Percentiles rank a stretch among this genome's conserved stretches.
Conservation (phyloP, 2,888 invertebrate species). For the Pantelozetes paolii region DNA sequence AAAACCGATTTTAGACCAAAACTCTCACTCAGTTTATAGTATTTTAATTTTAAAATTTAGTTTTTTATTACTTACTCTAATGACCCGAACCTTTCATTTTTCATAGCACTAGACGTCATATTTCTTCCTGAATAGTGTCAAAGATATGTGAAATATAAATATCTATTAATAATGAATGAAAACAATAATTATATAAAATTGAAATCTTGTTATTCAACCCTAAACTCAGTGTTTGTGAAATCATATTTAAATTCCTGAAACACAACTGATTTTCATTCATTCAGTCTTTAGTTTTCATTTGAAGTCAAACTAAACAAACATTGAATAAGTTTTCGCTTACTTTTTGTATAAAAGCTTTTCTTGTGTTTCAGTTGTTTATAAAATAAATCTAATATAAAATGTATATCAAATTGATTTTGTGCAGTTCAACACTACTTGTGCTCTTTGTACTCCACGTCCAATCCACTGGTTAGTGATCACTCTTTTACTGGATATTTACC, state of each 20-base stretch:
- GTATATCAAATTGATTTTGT: not conserved
- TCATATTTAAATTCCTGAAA: slow-evolving; percentile 12
- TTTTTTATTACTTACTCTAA: slow-evolving; percentile 5
- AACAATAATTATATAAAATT: not conserved
- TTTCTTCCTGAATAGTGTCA: slow-evolving; percentile 1
- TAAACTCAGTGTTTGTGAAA: no score
- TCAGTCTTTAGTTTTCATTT: not conserved
- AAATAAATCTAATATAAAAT: not conserved
- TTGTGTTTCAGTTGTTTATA: not conserved
- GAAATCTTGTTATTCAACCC: no score
- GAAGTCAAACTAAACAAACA: not conserved
- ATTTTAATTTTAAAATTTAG: not conserved
- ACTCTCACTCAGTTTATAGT: not conserved
- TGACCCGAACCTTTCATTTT: slow-evolving; percentile 18
- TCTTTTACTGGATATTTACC: not conserved
- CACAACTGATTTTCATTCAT: not conserved
- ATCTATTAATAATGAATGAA: not conserved
- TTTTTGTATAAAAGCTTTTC: not conserved
- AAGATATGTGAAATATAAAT: not conserved
- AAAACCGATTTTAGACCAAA: not conserved
- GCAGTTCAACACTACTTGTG: not conserved
- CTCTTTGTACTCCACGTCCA: not conserved
- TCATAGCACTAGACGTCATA: not conserved
- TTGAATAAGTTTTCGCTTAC: not conserved
- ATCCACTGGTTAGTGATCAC: not conserved